phyloP scores from a whole-genome alignment of 2,888 invertebrate genomes.

The Hirtodrosophila duncani region DNA sequence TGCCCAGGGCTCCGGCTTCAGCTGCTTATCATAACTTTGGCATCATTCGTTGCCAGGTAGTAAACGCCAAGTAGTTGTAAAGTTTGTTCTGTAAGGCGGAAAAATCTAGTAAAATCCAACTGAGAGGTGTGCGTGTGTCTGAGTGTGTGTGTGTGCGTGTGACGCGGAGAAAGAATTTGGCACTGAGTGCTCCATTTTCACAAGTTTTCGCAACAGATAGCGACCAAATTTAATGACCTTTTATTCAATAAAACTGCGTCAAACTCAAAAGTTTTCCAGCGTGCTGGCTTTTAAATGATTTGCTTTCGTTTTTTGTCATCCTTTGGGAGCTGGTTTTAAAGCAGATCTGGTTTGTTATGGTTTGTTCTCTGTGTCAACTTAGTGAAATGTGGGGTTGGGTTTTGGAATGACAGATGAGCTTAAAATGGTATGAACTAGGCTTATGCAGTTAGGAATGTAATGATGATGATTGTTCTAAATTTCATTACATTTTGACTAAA shows the following conservation, averaged over 20 bases:
- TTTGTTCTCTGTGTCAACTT: too few relatives aligned
- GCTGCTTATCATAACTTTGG: constrained; percentile 68
- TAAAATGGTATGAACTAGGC: too few relatives aligned
- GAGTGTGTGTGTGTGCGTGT: neutral
- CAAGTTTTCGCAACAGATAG: constrained; percentile 66
- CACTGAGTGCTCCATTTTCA: constrained; percentile 48
- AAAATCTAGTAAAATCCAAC: constrained; percentile 61
- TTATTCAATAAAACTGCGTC: constrained; percentile 68
- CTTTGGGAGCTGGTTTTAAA: constrained; percentile 13
- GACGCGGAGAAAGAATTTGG: neutral
- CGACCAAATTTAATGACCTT: constrained; percentile 73
- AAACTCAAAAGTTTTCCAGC: constrained; percentile 42
- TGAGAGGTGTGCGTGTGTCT: neutral
- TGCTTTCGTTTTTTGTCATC: constrained; percentile 15
- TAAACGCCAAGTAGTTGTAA: constrained; percentile 69
- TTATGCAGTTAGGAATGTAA: too few relatives aligned
- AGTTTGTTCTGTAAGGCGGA: constrained; percentile 64
- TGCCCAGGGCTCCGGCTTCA: constrained; percentile 23
- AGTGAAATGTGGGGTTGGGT: too few relatives aligned
- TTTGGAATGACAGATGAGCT: too few relatives aligned
- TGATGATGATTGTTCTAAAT: too few relatives aligned
- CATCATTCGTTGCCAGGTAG: constrained; percentile 53
- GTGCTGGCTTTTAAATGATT: constrained; percentile 10
- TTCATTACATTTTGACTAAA: too few relatives aligned
- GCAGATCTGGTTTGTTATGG: too few relatives aligned